phyloP scores from a whole-genome alignment of 2,888 invertebrate species.

The Macrophya alboannulata region DNA sequence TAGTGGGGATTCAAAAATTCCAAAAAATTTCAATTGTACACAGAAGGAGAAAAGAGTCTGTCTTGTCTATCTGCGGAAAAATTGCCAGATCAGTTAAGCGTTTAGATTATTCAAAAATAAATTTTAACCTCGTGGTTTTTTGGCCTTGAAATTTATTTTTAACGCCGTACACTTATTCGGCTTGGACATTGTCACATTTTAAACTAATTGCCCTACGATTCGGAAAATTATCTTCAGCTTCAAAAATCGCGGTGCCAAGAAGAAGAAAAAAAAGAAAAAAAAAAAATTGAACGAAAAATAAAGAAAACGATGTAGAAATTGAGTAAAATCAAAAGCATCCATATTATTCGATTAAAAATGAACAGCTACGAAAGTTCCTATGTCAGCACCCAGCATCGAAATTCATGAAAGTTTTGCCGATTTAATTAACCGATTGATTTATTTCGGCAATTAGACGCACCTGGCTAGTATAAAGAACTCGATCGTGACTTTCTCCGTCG shows the following conservation, averaged over 20 bases:
- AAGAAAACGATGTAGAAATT: constrained; percentile 1
- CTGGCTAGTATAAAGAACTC: neutral
- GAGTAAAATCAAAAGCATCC: neutral
- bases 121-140: constrained; percentile 6
- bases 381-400: neutral
- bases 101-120: constrained; percentile 10
- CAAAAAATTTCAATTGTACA: too few relatives aligned
- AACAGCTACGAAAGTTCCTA: neutral
- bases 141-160: constrained; percentile 30
- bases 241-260: neutral
- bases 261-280: neutral
- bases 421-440: constrained; percentile 3
- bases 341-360: too few relatives aligned
- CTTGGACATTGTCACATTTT: constrained; percentile 34
- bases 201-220: neutral
- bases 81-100: neutral
- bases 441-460: neutral
- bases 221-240: neutral
- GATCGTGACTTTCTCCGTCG: neutral
- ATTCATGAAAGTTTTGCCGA: constrained; percentile 1
- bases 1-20: too few relatives aligned
- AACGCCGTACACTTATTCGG: neutral
- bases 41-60: neutral
- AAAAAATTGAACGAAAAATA: neutral
- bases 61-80: neutral